Evolutionary conservation across 2,797 vertebrate genomes (phyloP).

Genomic region (Merluccius polli): DNA sequence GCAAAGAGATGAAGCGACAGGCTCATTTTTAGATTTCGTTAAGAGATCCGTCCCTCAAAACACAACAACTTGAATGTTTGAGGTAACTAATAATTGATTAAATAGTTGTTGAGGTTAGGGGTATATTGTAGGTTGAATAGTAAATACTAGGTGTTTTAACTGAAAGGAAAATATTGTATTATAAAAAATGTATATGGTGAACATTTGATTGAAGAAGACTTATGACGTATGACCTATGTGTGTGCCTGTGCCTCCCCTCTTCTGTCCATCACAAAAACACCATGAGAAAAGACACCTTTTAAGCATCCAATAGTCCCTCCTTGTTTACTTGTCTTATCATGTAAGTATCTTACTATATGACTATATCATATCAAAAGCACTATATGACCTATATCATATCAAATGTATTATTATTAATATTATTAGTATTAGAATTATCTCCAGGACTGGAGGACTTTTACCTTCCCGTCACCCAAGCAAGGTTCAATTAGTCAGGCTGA

Average conservation of each 20-base stretch:
- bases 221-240: no score
- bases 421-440: background rate
- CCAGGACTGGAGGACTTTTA: background rate
- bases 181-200: background rate
- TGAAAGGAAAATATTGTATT: background rate
- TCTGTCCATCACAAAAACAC: background rate
- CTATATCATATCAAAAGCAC: no score
- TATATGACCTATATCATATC: no score
- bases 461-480: background rate
- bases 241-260: no score
- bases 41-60: background rate
- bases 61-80: background rate
- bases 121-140: no score
- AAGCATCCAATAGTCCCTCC: background rate
- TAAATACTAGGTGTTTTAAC: background rate
- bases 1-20: background rate
- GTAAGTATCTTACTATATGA: background rate
- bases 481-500: background rate
- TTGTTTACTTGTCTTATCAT: background rate
- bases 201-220: no score
- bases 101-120: background rate
- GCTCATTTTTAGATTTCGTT: background rate
- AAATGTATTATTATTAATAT: no score
- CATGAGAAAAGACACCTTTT: background rate
- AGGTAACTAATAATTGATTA: background rate